Percentiles rank a stretch among this genome's conserved stretches.
Conservation (phyloP, 2,888 invertebrate genomes). For the Microdon myrmicae region DNA sequence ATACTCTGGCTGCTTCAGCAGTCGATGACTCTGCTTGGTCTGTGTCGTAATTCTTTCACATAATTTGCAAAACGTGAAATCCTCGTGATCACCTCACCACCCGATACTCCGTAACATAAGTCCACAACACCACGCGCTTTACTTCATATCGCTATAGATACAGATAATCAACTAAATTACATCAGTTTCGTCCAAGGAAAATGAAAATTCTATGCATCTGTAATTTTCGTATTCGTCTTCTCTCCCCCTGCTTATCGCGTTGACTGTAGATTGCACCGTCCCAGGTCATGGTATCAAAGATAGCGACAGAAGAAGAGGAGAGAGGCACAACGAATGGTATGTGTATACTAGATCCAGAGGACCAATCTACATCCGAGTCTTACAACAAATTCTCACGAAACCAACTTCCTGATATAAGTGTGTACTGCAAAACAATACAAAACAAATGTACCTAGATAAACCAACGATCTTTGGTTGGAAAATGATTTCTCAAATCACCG, state of each 20-base stretch:
- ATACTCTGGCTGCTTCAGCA: slow-evolving; percentile 8
- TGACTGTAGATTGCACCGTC: not conserved
- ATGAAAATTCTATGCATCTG: slow-evolving; percentile 50
- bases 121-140: slow-evolving; percentile 2
- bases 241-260: slow-evolving; percentile 31
- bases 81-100: not conserved
- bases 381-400: too few relatives aligned
- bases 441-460: too few relatives aligned
- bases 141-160: slow-evolving; percentile 39
- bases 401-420: too few relatives aligned
- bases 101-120: not conserved
- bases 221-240: slow-evolving; percentile 48
- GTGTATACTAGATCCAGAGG: too few relatives aligned
- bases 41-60: slow-evolving; percentile 36
- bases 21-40: slow-evolving; percentile 36
- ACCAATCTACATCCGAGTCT: too few relatives aligned
- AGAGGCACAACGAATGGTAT: too few relatives aligned
- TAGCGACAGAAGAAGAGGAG: too few relatives aligned
- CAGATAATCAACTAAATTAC: slow-evolving; percentile 52
- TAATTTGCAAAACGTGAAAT: slow-evolving; percentile 51
- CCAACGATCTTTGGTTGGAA: too few relatives aligned
- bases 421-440: too few relatives aligned
- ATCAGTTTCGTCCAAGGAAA: slow-evolving; percentile 50
- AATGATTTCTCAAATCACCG: too few relatives aligned
- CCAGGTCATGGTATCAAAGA: too few relatives aligned